Evolutionary conservation across 1,140 invertebrate genomes (phyloP), one percentile per base, ranked within the genome.

Genomic region (Drosophila virilis): DNA sequence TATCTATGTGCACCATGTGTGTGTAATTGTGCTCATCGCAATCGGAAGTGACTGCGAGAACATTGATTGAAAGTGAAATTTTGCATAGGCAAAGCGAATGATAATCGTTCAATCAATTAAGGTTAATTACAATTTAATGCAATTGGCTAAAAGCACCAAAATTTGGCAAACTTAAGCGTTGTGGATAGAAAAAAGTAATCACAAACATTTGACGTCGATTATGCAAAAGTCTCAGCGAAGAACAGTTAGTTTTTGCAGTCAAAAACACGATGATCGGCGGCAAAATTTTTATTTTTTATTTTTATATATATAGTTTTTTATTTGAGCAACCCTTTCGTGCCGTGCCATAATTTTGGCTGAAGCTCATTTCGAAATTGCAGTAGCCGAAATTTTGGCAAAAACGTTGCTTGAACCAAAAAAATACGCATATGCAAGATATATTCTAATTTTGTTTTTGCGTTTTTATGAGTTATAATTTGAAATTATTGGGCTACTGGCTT

Each of bases 61-160:
- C 67, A 43, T 70, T 75, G 66, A 50, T 78, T 74, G 84, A 88
- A 88, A 88, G 83, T 89, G 83, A 88, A 89, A 89, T 83, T 59
- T 77, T 65, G 61, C 64, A 62, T 46, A 52, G 71, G 57, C 70
- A 43, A 59, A 32, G 38, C 59, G 50, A 67, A 74, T 71, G 76
- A 89, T 86, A 88, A 89, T 86, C 84, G 83, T 65, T 75, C 76
- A 88, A 86, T 86, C 83, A 86, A 86, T 86, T 86, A 86, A 77
- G 83, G 83, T 89, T 86, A 86, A 86, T 86, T 86, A 71, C 82
- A 50, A 66, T 85, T 85, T 86, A 78, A 85, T 81, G 81, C 83
- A 82, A 86, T 71, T 77, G 71, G 15, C 32, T 61, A 73, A 67
- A 42, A 38, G 46, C 60, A 66, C 1, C 22, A 5, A 40, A 68